Percentiles rank a stretch among this genome's conserved stretches.
phyloP scores from a whole-genome alignment of 2,888 invertebrate genomes.

The Pyrrhia umbra region DNA sequence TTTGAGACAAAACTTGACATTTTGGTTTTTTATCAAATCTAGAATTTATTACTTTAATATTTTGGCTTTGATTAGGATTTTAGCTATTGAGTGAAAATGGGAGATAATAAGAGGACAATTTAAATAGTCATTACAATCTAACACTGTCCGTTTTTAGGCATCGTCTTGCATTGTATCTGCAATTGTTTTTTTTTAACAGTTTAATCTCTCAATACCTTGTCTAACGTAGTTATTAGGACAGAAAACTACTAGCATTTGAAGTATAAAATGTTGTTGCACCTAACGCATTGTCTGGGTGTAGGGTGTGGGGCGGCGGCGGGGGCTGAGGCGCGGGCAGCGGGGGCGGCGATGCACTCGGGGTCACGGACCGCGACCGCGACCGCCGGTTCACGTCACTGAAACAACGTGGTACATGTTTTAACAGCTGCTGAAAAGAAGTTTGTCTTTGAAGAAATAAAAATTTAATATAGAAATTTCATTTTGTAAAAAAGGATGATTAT shows the following conservation, averaged over 20 bases:
- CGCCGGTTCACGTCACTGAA: conserved; percentile 65
- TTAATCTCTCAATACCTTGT: too few relatives aligned
- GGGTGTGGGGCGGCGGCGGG: conserved; percentile 84
- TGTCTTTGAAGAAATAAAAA: conserved; percentile 3
- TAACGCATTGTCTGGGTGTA: conserved; percentile 88
- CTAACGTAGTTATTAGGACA: background rate
- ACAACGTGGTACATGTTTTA: conserved; percentile 38
- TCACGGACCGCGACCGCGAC: conserved; percentile 86
- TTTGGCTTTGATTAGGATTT: too few relatives aligned
- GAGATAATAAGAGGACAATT: too few relatives aligned
- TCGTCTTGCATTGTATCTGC: too few relatives aligned
- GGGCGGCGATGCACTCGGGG: conserved; percentile 81
- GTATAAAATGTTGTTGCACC: conserved; percentile 71
- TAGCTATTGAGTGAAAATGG: too few relatives aligned
- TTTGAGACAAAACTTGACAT: background rate
- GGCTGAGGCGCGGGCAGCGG: conserved; percentile 77
- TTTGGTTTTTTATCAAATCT: background rate
- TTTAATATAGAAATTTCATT: conserved; percentile 23
- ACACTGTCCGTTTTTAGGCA: too few relatives aligned
- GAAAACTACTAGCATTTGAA: conserved; percentile 19
- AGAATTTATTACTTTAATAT: too few relatives aligned
- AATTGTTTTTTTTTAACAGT: too few relatives aligned
- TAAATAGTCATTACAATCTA: too few relatives aligned
- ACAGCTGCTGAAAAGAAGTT: conserved; percentile 2
- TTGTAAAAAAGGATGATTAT: too few relatives aligned